Evolutionary conservation across 2,113 vertebrate genomes (phyloP).

Genomic region (Chionodraco myersi): DNA sequence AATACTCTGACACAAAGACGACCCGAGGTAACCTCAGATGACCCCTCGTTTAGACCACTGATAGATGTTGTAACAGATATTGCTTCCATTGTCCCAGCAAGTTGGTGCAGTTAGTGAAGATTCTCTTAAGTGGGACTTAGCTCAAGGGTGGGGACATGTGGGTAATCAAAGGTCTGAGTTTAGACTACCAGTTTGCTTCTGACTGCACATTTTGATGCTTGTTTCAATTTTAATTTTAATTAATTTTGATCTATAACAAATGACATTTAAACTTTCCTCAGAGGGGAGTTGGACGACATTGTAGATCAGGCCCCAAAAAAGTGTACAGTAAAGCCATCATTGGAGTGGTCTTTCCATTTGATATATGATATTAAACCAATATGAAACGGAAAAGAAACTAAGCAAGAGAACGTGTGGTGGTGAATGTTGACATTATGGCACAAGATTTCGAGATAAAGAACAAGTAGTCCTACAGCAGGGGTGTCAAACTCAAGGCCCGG

Average conservation of each 20-base stretch:
- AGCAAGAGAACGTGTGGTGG: too few species aligned
- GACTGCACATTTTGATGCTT: neutral
- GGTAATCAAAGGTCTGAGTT: neutral
- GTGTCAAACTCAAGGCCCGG: too few species aligned
- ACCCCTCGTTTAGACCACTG: constrained; percentile 42
- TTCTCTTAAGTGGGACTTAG: neutral
- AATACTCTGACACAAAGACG: constrained; percentile 29
- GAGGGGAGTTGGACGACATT: neutral
- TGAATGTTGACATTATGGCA: too few species aligned
- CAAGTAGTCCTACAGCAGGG: too few species aligned
- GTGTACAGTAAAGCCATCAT: too few species aligned
- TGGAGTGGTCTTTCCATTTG: too few species aligned
- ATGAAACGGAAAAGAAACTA: too few species aligned
- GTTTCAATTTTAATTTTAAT: neutral
- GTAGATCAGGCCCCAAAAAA: neutral
- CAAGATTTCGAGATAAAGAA: too few species aligned
- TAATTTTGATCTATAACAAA: neutral
- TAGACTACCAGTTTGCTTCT: neutral
- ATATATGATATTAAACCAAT: too few species aligned
- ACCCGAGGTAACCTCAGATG: constrained; percentile 50
- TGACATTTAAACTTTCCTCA: neutral
- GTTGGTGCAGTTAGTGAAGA: constrained; percentile 2
- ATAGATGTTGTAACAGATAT: constrained; percentile 46
- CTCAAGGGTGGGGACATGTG: neutral
- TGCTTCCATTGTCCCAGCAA: constrained; percentile 6